Base-by-base conservation (phyloP, 1,140 invertebrate species). In the Batillaria attramentaria region DNA sequence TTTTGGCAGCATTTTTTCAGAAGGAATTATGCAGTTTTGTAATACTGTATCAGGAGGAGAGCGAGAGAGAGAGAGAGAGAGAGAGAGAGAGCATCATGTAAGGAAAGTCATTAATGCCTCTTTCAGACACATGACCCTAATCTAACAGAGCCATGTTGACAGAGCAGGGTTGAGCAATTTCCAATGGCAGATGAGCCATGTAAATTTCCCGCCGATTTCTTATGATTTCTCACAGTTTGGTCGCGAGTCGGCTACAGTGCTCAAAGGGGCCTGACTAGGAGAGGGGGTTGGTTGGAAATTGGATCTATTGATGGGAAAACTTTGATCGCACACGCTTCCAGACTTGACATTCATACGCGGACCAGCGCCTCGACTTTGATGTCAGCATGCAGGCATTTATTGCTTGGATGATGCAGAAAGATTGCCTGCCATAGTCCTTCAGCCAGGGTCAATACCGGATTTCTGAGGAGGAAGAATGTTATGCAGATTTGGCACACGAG, bases 91-190 rank as follows among this genome's bases (percentile, higher is more conserved):
- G n/a, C n/a, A n/a, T n/a, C n/a, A n/a, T n/a, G n/a, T n/a, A n/a
- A n/a, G n/a, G n/a, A n/a, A n/a, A n/a, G n/a, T 65, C 39, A 46
- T 70, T 42, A 46, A 70, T 70, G 68, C 31, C n/a, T 37, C 24
- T 43, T 70, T 43, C 37, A 70, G 50, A 70, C 6, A 31, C 68
- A 13, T 46, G 68, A 28, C 33, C 37, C n/a, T 70, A 46, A 70
- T 70, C 24, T 20, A 39, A 42, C 68, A 16, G 41, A 42, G 8
- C 2, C n/a, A 46, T 70, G 68, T 70, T 46, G 41, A 46, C 24
- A 70, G 68, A 70, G 66, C n/a, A 46, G 33, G 41, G 68, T 70
- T 70, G 42, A 42, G 68, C 39, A 70, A 70, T 70, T 5, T n/a
- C 24, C 28, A 28, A 28, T 42, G 33, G 68, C 41, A 39, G 42